Conservation (phyloP, 2,113 vertebrate species). For the Callionymus lyra region DNA sequence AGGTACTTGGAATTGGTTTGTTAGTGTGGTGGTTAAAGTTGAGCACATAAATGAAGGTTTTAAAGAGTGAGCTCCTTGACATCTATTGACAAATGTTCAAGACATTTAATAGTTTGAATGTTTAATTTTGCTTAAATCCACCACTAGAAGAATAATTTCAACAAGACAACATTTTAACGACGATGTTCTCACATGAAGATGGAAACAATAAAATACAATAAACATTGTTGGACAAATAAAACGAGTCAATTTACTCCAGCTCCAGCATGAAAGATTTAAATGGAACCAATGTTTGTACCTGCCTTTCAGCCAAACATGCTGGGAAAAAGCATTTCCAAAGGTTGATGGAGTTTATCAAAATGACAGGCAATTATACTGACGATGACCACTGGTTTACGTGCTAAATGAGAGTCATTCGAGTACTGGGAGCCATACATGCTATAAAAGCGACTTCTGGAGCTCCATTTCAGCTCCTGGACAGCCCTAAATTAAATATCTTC, state of each 20-base stretch:
- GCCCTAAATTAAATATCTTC: slow-evolving; percentile 65
- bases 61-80: no score
- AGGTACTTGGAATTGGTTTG: no score
- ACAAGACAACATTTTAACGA: no score
- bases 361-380: slow-evolving; percentile 65
- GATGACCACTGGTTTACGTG: slow-evolving; percentile 52
- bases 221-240: no score
- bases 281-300: slow-evolving; percentile 13
- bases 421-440: slow-evolving; percentile 46
- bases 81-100: no score
- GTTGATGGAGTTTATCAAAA: slow-evolving; percentile 66
- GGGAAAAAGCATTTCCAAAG: slow-evolving; percentile 61
- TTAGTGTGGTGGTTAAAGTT: no score
- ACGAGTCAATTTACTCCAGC: slow-evolving; percentile 1
- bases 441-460: slow-evolving; percentile 39
- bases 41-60: no score
- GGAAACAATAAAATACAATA: no score
- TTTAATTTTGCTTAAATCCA: no score
- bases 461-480: slow-evolving; percentile 51
- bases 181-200: no score
- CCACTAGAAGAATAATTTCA: no score
- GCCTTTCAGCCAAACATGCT: slow-evolving; percentile 38
- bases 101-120: no score
- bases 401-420: slow-evolving; percentile 62
- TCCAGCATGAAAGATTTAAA: neutral